These are phyloP conservation scores for Rousettus madagascariensis DNA, from an alignment of 2,797 vertebrate genomes.

Conservation along the genomic window DNA sequence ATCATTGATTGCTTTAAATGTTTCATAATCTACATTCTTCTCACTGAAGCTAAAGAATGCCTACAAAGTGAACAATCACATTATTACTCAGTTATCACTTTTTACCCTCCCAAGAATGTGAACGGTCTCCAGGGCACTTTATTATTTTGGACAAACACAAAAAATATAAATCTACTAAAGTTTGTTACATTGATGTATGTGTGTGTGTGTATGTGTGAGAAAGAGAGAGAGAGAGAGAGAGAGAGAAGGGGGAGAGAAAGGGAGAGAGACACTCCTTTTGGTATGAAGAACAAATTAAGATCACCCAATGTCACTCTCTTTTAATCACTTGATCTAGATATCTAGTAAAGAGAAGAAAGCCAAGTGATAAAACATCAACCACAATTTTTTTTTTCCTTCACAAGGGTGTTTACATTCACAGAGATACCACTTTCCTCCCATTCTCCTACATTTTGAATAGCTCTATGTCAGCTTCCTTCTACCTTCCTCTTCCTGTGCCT, in stretches of 20 bases:
- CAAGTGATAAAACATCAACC: not conserved
- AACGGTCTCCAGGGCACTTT: not conserved
- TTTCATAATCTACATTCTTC: constrained; percentile 88
- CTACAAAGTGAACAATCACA: constrained; percentile 79
- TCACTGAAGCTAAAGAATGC: constrained; percentile 91
- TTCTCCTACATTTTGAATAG: not conserved
- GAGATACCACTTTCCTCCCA: not conserved
- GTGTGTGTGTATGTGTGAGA: not conserved
- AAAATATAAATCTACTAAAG: not conserved
- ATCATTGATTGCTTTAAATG: constrained; percentile 88
- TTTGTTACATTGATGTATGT: not conserved
- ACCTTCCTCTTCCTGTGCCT: not conserved
- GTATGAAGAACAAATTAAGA: not conserved
- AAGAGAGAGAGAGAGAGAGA: not conserved
- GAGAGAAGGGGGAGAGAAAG: not conserved
- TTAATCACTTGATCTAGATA: not conserved
- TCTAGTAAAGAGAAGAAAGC: not conserved
- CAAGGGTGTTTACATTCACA: not conserved
- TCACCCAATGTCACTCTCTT: not conserved
- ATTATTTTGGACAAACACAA: not conserved
- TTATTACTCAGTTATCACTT: not conserved
- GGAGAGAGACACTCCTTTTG: not conserved
- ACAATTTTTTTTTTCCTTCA: not conserved
- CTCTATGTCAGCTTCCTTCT: not conserved
- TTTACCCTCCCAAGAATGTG: not conserved